Evolutionary conservation across 1,140 invertebrate species (phyloP).

Genomic region (Ceratosolen fusciceps): DNA sequence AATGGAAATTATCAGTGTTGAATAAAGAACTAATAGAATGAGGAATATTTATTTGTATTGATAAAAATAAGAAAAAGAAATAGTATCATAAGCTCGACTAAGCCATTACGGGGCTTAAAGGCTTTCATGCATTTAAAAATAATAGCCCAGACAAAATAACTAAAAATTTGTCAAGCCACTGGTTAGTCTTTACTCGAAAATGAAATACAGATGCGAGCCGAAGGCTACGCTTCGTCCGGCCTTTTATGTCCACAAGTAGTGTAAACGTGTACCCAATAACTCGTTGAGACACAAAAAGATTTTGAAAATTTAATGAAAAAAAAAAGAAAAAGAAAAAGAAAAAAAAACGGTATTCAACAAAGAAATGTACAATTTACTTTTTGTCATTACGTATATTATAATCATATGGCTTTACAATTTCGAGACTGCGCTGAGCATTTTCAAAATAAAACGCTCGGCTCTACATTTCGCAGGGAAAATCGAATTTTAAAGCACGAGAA

Average conservation of each 20-base stretch:
- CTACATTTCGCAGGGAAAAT: slow-evolving; percentile 21
- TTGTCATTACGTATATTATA: slow-evolving; percentile 45
- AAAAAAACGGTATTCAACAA: too few relatives aligned
- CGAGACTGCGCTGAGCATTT: slow-evolving; percentile 13
- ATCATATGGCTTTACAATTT: slow-evolving; percentile 51
- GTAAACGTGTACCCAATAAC: not conserved
- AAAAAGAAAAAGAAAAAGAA: slow-evolving; percentile 12
- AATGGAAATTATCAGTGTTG: not conserved
- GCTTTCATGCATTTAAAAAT: not conserved
- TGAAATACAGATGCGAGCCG: not conserved
- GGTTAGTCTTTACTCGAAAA: not conserved
- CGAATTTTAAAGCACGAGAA: slow-evolving; percentile 23
- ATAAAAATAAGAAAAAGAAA: not conserved
- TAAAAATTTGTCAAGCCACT: not conserved
- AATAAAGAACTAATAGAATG: slow-evolving; percentile 3
- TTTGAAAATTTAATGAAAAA: not conserved
- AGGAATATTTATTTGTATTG: not conserved
- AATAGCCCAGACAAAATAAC: not conserved
- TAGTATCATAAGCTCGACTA: not conserved
- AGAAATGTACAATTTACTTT: too few relatives aligned
- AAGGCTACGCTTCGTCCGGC: not conserved
- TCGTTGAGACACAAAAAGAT: too few relatives aligned
- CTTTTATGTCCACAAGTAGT: not conserved
- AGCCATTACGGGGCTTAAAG: not conserved
- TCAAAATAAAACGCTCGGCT: slow-evolving; percentile 32